A percentile compares a stretch with the other conserved stretches of the same genome.
Conservation (phyloP, 2,888 invertebrate genomes). For the Malachius bipustulatus region DNA sequence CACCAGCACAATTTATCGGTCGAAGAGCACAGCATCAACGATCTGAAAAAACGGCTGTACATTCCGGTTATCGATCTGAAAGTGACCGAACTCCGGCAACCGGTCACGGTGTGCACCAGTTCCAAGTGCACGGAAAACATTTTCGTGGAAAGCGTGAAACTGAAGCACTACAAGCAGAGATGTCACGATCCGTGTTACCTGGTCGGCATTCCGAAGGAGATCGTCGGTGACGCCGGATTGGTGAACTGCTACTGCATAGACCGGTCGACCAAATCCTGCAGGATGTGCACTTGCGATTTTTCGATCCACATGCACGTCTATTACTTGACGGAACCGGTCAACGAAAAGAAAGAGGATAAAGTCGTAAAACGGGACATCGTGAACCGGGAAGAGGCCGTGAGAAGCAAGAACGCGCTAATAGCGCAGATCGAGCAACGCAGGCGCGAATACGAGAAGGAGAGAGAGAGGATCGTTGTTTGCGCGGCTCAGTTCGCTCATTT, state of each 20-base stretch:
- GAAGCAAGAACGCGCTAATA: neutral
- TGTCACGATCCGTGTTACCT: conserved; percentile 3
- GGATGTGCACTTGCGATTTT: conserved; percentile 1
- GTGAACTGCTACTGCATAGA: neutral
- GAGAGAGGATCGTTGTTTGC: neutral
- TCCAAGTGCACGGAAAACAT: conserved; percentile 22
- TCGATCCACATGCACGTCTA: conserved; percentile 2
- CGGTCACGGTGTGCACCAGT: conserved; percentile 28
- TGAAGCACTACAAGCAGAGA: neutral
- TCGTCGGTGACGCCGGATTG: neutral
- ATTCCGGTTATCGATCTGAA: conserved; percentile 27
- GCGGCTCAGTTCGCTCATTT: conserved; percentile 2
- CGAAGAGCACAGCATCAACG: conserved; percentile 22
- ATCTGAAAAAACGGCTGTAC: conserved; percentile 26
- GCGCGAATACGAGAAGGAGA: neutral
- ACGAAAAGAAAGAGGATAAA: neutral
- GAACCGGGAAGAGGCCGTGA: neutral
- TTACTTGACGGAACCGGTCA: neutral
- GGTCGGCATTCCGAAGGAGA: neutral
- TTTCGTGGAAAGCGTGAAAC: neutral
- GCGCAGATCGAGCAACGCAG: neutral
- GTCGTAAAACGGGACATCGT: neutral
- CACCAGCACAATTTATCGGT: conserved; percentile 20
- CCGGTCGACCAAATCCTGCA: neutral
- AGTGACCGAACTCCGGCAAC: conserved; percentile 24